Evolutionary conservation across 2,113 vertebrate genomes (phyloP).

Genomic region (Orthonyx spaldingii): DNA sequence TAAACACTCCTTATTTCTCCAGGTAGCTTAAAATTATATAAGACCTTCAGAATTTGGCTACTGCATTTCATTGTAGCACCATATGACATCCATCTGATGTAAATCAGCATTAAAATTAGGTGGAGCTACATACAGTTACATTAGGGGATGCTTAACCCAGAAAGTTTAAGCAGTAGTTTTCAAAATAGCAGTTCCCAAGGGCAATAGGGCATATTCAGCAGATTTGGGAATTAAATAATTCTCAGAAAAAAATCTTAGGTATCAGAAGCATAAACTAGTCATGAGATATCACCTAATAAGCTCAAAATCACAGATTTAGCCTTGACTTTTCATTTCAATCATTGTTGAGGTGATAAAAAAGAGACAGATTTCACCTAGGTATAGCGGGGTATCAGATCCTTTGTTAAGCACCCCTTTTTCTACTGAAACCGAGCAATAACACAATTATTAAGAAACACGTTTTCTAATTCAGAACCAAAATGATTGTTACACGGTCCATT

Average conservation of each 20-base stretch:
- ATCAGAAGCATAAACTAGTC: not conserved
- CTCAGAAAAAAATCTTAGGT: not conserved
- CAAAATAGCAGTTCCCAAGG: not conserved
- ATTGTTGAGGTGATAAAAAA: not conserved
- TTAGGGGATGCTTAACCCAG: not conserved
- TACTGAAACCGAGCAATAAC: not conserved
- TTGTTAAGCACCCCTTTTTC: not conserved
- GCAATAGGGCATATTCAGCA: not conserved
- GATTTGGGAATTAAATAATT: not conserved
- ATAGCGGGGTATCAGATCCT: not conserved
- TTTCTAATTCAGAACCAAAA: not conserved
- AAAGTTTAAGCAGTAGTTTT: not conserved
- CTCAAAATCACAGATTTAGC: not conserved
- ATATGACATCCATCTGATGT: not conserved
- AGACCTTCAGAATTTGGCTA: not conserved
- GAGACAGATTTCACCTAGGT: not conserved
- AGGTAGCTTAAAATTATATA: not conserved
- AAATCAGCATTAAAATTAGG: not conserved
- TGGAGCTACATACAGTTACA: not conserved
- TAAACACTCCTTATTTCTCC: not conserved
- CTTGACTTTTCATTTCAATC: not conserved
- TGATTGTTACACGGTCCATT: rapidly evolving
- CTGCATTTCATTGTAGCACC: not conserved
- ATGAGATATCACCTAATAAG: not conserved
- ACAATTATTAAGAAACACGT: not conserved